These are phyloP conservation scores for Rotaria magnacalcarata DNA, from an alignment of 2,888 invertebrate species.

Conservation along the genomic window DNA sequence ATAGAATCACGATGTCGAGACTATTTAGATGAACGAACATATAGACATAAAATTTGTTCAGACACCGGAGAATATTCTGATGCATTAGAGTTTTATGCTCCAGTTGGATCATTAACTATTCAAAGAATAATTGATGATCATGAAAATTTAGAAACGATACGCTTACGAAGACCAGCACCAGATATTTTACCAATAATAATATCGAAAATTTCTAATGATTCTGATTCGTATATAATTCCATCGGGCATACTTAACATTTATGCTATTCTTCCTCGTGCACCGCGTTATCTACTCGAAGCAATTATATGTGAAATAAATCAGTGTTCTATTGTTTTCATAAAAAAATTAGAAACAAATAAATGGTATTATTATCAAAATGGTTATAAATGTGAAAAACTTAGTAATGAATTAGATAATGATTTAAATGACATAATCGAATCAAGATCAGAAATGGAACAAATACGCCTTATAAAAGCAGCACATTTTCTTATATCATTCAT, in stretches of 20 bases:
- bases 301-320: neutral
- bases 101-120: neutral
- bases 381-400: neutral
- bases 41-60: neutral
- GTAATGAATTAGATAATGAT: neutral
- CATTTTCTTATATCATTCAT: neutral
- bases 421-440: neutral
- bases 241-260: neutral
- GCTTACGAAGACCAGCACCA: neutral
- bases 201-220: neutral
- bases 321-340: neutral
- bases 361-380: conserved; percentile 6
- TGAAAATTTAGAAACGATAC: neutral
- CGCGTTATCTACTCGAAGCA: neutral
- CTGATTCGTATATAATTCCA: neutral
- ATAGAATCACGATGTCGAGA: neutral
- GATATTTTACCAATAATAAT: neutral
- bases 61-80: neutral
- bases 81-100: neutral
- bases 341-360: neutral
- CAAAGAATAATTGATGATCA: neutral
- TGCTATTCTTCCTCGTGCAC: neutral
- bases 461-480: neutral
- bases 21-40: neutral
- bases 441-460: neutral